Evolutionary conservation across 2,888 invertebrate species (phyloP).

Genomic region (Arenicola marina): DNA sequence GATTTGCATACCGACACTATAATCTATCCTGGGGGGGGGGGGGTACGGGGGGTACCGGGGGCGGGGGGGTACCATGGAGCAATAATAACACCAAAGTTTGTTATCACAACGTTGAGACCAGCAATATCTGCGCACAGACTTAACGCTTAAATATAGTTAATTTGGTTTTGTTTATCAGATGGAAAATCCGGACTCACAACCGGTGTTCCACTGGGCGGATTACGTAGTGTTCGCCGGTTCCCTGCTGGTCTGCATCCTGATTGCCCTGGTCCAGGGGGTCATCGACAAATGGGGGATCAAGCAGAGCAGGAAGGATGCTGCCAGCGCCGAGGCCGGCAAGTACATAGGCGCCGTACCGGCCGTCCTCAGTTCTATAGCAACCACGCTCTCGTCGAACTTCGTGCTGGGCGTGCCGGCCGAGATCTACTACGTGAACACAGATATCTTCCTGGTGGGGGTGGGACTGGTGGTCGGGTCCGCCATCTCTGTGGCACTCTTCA

Average conservation of each 20-base stretch:
- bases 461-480: background rate
- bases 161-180: too few species aligned
- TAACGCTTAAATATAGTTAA: too few species aligned
- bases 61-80: too few species aligned
- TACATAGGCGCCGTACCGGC: background rate
- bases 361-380: background rate
- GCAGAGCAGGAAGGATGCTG: background rate
- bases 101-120: too few species aligned
- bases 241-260: slow-evolving; percentile 1
- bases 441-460: background rate
- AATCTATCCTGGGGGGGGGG: too few species aligned
- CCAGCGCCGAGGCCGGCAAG: background rate
- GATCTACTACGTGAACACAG: background rate
- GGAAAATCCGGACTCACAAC: background rate
- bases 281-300: background rate
- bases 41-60: too few species aligned
- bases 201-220: background rate
- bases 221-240: background rate
- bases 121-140: too few species aligned
- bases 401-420: slow-evolving; percentile 1
- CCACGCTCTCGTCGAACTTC: slow-evolving; percentile 1
- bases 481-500: background rate
- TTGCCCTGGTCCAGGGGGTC: background rate
- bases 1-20: too few species aligned
- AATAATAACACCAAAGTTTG: too few species aligned